Conservation (phyloP, 2,113 vertebrate genomes). For the Prochilodus magdalenae region DNA sequence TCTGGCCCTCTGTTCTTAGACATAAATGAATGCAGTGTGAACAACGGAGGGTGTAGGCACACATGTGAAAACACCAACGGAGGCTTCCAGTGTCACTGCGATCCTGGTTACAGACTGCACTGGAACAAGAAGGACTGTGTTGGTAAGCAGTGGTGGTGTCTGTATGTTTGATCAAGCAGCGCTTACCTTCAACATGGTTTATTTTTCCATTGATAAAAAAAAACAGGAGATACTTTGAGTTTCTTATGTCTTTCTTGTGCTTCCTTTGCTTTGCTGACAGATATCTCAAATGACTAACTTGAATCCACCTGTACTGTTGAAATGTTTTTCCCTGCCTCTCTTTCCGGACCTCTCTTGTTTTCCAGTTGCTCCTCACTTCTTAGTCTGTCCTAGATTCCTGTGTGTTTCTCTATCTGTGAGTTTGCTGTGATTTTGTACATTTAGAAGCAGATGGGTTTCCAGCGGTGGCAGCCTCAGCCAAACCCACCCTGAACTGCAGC, state of each 20-base stretch:
- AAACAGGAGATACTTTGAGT: constrained; percentile 97
- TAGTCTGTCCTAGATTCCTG: constrained; percentile 30
- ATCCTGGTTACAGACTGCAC: constrained; percentile 88
- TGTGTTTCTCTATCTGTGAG: constrained; percentile 70
- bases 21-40: constrained; percentile 92
- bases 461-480: constrained; percentile 71
- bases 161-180: background rate
- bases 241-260: constrained; percentile 69
- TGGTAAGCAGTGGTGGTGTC: constrained; percentile 79
- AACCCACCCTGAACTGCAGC: constrained; percentile 86
- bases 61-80: constrained; percentile 89
- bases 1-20: constrained; percentile 75
- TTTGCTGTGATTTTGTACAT: constrained; percentile 81
- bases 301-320: background rate
- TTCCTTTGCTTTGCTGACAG: constrained; percentile 67
- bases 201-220: constrained; percentile 69
- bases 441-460: constrained; percentile 85
- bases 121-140: constrained; percentile 99
- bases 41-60: constrained; percentile 94
- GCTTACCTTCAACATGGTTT: constrained; percentile 29
- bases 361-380: background rate
- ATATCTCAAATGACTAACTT: constrained; percentile 37
- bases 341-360: too few species aligned
- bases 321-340: background rate
- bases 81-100: constrained; percentile 89